These are phyloP conservation scores for Drosophila merina DNA, from an alignment of 2,888 invertebrate species.

Conservation along the genomic window DNA sequence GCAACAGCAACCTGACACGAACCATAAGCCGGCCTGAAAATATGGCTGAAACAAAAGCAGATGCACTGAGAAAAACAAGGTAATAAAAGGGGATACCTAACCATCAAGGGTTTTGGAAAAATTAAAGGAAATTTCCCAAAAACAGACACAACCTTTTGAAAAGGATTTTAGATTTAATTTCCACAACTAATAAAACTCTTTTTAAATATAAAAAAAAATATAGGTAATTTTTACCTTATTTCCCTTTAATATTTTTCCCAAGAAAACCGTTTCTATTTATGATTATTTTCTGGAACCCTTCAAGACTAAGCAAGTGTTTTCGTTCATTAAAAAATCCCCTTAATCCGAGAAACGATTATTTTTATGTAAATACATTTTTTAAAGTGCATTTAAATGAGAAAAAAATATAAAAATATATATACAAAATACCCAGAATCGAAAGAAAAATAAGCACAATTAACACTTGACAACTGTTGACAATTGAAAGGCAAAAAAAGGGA, in stretches of 20 bases:
- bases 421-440: slow-evolving; percentile 11
- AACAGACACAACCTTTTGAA: too few species aligned
- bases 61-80: not conserved
- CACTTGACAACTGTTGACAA: slow-evolving; percentile 42
- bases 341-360: not conserved
- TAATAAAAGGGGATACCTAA: too few species aligned
- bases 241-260: too few species aligned
- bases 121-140: too few species aligned
- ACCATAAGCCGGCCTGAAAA: slow-evolving; percentile 1
- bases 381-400: not conserved
- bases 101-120: too few species aligned
- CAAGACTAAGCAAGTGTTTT: too few species aligned
- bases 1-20: slow-evolving; percentile 20
- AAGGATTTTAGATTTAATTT: too few species aligned
- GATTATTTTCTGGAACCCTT: too few species aligned
- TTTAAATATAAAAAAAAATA: too few species aligned
- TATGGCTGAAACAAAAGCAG: not conserved
- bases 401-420: not conserved
- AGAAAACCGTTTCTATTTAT: too few species aligned
- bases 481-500: not conserved
- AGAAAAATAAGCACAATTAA: slow-evolving; percentile 31
- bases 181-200: too few species aligned
- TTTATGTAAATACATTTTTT: not conserved
- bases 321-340: not conserved
- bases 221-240: too few species aligned